phyloP scores from a whole-genome alignment of 2,797 vertebrate species.

The Adelosebastes latens region DNA sequence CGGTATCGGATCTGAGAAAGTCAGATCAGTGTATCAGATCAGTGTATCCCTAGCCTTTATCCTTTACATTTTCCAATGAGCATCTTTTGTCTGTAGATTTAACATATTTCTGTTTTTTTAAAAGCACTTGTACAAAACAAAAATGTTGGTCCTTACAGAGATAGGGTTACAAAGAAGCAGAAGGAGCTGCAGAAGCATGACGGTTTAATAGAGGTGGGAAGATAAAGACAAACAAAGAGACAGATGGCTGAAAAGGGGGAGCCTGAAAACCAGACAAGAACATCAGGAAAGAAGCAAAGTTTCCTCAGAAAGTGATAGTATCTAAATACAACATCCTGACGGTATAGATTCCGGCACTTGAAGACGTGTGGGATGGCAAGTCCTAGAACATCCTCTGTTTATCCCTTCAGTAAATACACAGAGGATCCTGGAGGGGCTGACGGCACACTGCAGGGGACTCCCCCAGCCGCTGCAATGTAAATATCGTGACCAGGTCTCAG shows the following conservation, averaged over 20 bases:
- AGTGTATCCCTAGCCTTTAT: neutral
- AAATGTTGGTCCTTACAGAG: neutral
- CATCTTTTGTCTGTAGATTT: neutral
- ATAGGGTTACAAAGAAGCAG: neutral
- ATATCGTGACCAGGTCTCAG: slow-evolving; percentile 12
- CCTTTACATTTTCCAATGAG: neutral
- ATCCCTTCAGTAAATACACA: slow-evolving; percentile 72
- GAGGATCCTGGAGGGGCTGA: slow-evolving; percentile 38
- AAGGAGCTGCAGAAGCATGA: neutral
- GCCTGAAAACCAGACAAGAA: neutral
- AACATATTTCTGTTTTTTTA: neutral
- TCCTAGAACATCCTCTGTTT: slow-evolving; percentile 71
- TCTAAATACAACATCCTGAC: slow-evolving; percentile 63
- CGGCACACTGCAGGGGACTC: slow-evolving; percentile 17
- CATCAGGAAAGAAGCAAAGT: slow-evolving; percentile 1
- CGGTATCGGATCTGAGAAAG: too few species aligned
- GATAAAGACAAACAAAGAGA: slow-evolving; percentile 13
- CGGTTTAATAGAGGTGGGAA: neutral
- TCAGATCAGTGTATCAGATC: too few species aligned
- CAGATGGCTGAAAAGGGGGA: neutral
- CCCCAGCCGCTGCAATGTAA: slow-evolving; percentile 33
- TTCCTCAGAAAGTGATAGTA: slow-evolving; percentile 41
- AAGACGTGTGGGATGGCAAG: slow-evolving; percentile 64
- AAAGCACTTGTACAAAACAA: neutral
- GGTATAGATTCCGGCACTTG: slow-evolving; percentile 39